phyloP scores from a whole-genome alignment of 2,113 vertebrate genomes.

The Mionectes macconnelli region DNA sequence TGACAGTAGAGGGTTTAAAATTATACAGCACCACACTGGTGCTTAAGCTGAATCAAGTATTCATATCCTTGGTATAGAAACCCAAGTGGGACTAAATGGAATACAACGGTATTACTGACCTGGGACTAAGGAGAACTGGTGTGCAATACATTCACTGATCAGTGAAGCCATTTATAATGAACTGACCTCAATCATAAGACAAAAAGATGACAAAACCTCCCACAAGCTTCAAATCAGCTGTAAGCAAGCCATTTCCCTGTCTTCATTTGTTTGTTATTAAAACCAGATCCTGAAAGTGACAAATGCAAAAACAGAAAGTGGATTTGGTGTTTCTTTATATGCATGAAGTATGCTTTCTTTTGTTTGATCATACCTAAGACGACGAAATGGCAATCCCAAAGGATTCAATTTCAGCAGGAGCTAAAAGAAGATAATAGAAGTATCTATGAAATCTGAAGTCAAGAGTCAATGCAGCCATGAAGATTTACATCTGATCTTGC shows the following conservation, averaged over 20 bases:
- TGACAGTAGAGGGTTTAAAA: not conserved
- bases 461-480: not conserved
- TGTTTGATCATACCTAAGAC: not conserved
- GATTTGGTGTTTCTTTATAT: not conserved
- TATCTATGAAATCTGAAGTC: not conserved
- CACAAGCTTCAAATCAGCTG: not conserved
- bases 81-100: not conserved
- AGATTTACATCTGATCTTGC: not conserved
- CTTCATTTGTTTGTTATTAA: not conserved
- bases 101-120: no score
- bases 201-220: fast-evolving
- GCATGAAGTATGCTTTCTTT: not conserved
- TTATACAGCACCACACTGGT: not conserved
- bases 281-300: not conserved
- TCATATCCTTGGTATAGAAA: not conserved
- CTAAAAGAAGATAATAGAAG: not conserved
- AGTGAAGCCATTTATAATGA: not conserved
- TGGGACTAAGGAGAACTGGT: not conserved
- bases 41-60: not conserved
- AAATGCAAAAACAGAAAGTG: not conserved
- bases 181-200: not conserved
- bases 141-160: no score
- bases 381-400: not conserved
- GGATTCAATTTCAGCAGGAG: not conserved
- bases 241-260: not conserved